Evolutionary conservation across 2,888 invertebrate species (phyloP).

Genomic region (Protophormia terraenovae): DNA sequence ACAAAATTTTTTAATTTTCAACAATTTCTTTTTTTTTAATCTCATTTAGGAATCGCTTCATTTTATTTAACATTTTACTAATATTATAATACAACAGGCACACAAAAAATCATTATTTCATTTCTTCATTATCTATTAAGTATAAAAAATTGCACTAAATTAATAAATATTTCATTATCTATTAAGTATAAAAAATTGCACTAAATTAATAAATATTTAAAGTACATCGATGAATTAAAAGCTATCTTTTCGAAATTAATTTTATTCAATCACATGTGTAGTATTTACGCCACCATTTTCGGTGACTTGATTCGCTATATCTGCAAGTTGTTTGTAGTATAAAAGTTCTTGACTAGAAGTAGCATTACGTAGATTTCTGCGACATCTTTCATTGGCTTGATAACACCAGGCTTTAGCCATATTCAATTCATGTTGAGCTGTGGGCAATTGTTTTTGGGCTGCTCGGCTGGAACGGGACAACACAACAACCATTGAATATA

Average conservation of each 20-base stretch:
- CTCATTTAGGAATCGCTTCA: too few relatives aligned
- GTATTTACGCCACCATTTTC: slow-evolving; percentile 57
- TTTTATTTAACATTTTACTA: too few relatives aligned
- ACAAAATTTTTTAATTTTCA: too few relatives aligned
- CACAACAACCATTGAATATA: slow-evolving; percentile 91
- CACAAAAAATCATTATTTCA: too few relatives aligned
- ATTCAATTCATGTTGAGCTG: slow-evolving; percentile 89
- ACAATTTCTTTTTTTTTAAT: too few relatives aligned
- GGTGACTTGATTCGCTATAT: slow-evolving; percentile 39
- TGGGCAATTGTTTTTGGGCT: slow-evolving; percentile 84
- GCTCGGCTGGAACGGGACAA: slow-evolving; percentile 91
- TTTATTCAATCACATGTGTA: slow-evolving; percentile 68
- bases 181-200: not conserved
- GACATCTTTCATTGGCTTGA: slow-evolving; percentile 82
- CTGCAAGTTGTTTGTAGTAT: slow-evolving; percentile 37
- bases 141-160: too few relatives aligned
- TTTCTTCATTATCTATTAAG: not conserved
- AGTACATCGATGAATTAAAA: too few relatives aligned
- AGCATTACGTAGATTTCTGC: slow-evolving; percentile 53
- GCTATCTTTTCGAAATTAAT: not conserved
- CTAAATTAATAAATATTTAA: too few relatives aligned
- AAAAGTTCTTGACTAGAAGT: slow-evolving; percentile 14
- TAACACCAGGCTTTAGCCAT: slow-evolving; percentile 92
- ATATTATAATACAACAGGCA: too few relatives aligned
- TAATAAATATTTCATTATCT: not conserved